These are phyloP conservation scores for Apoda limacodes DNA, from an alignment of 2,888 invertebrate species.

Conservation along the genomic window DNA sequence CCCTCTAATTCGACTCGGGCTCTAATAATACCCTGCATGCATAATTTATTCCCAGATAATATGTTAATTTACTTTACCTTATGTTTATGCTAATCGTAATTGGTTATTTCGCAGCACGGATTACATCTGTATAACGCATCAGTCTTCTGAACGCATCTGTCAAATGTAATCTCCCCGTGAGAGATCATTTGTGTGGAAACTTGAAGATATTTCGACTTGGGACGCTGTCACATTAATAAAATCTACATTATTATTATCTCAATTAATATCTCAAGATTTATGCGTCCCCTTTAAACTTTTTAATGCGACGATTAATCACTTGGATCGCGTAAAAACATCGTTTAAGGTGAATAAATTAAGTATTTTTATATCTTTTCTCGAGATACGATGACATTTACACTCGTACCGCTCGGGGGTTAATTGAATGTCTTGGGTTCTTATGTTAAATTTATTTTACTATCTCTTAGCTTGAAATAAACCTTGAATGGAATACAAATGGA, in stretches of 20 bases:
- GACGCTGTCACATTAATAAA: slow-evolving; percentile 29
- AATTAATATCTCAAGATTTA: slow-evolving; percentile 42
- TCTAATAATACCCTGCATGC: slow-evolving; percentile 40
- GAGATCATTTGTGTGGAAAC: slow-evolving; percentile 27
- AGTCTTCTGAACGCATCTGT: slow-evolving; percentile 45
- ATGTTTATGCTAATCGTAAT: slow-evolving; percentile 66
- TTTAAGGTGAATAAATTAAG: slow-evolving; percentile 22
- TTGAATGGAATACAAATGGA: too few species aligned
- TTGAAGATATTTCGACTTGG: slow-evolving; percentile 23
- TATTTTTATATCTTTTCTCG: slow-evolving; percentile 22
- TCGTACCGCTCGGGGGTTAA: slow-evolving; percentile 19
- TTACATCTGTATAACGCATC: slow-evolving; percentile 38
- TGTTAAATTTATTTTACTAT: too few species aligned
- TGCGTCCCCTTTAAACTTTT: slow-evolving; percentile 35
- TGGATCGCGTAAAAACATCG: slow-evolving; percentile 28
- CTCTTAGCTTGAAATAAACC: too few species aligned
- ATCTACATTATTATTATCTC: slow-evolving; percentile 38
- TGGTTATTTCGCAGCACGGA: slow-evolving; percentile 59
- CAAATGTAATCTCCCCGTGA: slow-evolving; percentile 33
- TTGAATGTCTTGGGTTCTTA: slow-evolving; percentile 14
- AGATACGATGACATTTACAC: slow-evolving; percentile 31
- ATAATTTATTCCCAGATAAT: slow-evolving; percentile 56
- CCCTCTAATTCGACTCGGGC: slow-evolving; percentile 39
- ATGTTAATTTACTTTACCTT: slow-evolving; percentile 60
- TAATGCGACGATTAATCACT: slow-evolving; percentile 36